These are phyloP conservation scores for Delia radicum DNA, from an alignment of 1,140 invertebrate genomes.

Conservation along the genomic window DNA sequence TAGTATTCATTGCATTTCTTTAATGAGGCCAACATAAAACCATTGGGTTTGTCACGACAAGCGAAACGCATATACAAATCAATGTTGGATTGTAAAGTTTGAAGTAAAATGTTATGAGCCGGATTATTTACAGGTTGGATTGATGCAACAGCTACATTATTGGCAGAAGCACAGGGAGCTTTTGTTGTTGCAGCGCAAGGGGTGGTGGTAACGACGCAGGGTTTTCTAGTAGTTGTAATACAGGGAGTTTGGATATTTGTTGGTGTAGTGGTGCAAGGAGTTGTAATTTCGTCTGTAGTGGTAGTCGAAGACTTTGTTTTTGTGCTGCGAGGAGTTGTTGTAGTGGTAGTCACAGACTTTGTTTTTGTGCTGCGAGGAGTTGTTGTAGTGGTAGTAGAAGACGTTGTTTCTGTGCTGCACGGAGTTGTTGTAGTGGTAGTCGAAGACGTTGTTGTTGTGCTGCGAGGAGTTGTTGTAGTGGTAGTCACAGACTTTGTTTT, in stretches of 20 bases:
- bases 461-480: no score
- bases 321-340: neutral
- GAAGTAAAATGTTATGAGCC: neutral
- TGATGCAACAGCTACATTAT: neutral
- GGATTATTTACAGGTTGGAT: neutral
- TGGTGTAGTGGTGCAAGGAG: constrained; percentile 5
- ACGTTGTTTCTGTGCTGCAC: neutral
- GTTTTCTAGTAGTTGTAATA: neutral
- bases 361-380: neutral
- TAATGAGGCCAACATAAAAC: constrained; percentile 46
- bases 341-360: neutral
- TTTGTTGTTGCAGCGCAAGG: constrained; percentile 15
- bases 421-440: no score
- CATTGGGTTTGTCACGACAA: constrained; percentile 44
- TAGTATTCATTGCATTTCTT: constrained; percentile 48
- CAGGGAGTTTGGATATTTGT: no score
- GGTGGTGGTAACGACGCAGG: neutral
- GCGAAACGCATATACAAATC: constrained; percentile 29
- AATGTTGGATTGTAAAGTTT: neutral
- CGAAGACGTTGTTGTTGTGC: no score
- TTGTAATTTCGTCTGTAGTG: constrained; percentile 10
- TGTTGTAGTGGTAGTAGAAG: neutral
- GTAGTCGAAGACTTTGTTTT: constrained; percentile 14
- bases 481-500: no score
- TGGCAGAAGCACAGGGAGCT: constrained; percentile 10